phyloP scores from a whole-genome alignment of 2,113 vertebrate genomes.

The Micronycteris hirsuta region DNA sequence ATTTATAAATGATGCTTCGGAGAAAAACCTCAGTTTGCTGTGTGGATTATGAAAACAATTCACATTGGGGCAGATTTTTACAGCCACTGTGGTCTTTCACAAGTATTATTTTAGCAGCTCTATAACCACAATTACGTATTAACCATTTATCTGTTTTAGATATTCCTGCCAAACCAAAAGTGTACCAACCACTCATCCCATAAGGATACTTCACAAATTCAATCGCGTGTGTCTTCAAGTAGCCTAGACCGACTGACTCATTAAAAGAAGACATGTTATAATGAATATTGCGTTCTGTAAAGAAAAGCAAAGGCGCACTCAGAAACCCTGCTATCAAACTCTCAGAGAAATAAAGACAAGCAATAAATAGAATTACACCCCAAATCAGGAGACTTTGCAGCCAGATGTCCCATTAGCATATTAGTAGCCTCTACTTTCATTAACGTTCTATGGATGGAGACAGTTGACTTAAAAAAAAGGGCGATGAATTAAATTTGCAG shows the following conservation, averaged over 20 bases:
- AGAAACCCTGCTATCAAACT: background rate
- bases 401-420: background rate
- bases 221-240: conserved; percentile 97
- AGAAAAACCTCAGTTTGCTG: background rate
- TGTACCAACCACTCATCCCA: background rate
- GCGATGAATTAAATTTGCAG: background rate
- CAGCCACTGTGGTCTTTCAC: background rate
- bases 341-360: conserved; percentile 42
- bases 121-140: background rate
- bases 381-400: background rate
- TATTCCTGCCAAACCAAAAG: background rate
- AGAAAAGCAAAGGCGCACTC: conserved; percentile 67
- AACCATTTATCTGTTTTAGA: background rate
- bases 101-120: background rate
- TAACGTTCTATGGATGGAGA: background rate
- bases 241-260: conserved; percentile 97
- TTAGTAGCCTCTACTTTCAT: background rate
- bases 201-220: conserved; percentile 99
- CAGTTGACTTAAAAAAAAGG: background rate
- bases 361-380: background rate
- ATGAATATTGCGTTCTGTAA: conserved; percentile 94
- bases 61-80: background rate
- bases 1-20: background rate
- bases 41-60: background rate
- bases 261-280: conserved; percentile 99